Base-by-base conservation (phyloP, 2,888 invertebrate genomes). In the Trichogramma dendrolimi region DNA sequence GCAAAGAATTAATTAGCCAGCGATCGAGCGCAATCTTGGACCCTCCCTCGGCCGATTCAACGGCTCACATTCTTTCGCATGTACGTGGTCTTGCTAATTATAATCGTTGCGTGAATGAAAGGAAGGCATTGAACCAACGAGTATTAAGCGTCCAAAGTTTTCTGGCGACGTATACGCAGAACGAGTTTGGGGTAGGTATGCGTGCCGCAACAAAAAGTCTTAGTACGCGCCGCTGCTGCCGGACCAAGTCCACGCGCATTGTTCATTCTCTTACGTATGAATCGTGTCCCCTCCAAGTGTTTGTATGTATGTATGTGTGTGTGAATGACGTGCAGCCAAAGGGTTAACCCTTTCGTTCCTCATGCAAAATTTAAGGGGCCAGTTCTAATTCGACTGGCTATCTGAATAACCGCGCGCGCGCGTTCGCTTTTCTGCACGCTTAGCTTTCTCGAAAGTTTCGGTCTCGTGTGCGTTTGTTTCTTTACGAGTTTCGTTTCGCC, bases 281-380 rank as follows among this genome's bases (percentile, higher is more conserved):
- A 55, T 47, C 4, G 27, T 56, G 64, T 56, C 63, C 64, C 61
- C 63, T 57, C 55, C 53, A 44, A 52, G 44, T 40, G 66, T 67
- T 67, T 64, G 67, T 67, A 67, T 66, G 67, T 69, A 66, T 66
- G 67, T 27, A 3, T 27, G 27, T 66, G 69, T 65, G 67, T 67
- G 70, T 67, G 67, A 68, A 59, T 67, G 65, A 46, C 58, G 62
- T 58, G 40, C 69, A 27, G 27, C 69, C 70, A 70, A 66, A 68
- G 69, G 71, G 68, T 57, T 63, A 65, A 71, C 71, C 71, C 69
- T 63, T 72, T 68, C 69, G 70, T 69, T 61, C 63, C 56, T 73
- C 72, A 72, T 73, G 67, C 70, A 72, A 73, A 74, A 74, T 75
- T 71, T 71, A 73, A 71, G 73, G 70, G 74, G 71, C 74, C 75